Base-by-base conservation (phyloP, 2,113 vertebrate species). In the Mustelus asterias region DNA sequence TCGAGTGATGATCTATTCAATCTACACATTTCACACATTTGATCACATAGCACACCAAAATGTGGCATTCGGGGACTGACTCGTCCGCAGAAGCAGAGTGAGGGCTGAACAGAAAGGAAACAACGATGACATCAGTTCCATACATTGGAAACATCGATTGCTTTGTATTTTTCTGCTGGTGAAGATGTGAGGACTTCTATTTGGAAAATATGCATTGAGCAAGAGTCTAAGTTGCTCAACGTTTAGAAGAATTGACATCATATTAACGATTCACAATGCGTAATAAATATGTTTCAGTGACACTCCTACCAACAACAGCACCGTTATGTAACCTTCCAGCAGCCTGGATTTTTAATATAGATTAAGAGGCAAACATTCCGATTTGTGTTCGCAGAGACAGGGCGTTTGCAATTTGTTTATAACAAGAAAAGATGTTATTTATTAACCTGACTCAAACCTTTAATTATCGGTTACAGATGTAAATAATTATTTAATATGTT, bases 401-500 rank as follows among this genome's bases (percentile, higher is more conserved):
- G 9, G 44, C 13, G 44, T 54, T 65, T 93, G 65, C 33, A 72
- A 72, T 94, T 44, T 94, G 92, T 94, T 95, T 95, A 72, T 54
- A 95, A 18, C 67, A 95, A 54, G 67, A 33, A 95, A 90, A 72
- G 24, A 72, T 95, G 94, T 72, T 72, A 76, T 54, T 95, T 95
- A 95, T 72, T 54, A 95, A 95, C 69, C 94, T 14, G 41, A 26
- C 37, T 95, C 67, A 70, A 95, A 33, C 63, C n/a, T 65, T 67
- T 41, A 70, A 72, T 76, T 70, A 44, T 72, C 11, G 41, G 67
- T 95, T 72, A 26, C 94, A 95, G 67, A 67, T 95, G 94, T 95
- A 72, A 95, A 72, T 95, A 72, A 95, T 95, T 95, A 95, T 95
- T 95, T 72, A 48, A 72, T 90, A 90, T 72, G 69, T 95, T 95